Evolutionary conservation across 1,140 invertebrate genomes (phyloP).

Genomic region (Colletes latitarsis): DNA sequence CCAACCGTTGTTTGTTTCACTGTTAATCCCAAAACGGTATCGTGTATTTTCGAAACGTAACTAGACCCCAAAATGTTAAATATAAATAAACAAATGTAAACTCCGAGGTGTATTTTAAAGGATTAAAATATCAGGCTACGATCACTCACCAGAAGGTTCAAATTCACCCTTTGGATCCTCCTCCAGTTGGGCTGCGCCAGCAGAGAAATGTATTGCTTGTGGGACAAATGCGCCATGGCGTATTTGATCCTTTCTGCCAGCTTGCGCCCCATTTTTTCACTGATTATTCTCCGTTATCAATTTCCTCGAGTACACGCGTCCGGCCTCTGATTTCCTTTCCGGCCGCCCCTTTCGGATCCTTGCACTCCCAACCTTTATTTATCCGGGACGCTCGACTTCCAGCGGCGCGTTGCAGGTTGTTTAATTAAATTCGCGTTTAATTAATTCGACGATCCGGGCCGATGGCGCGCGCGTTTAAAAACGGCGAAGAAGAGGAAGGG

Average conservation of each 20-base stretch:
- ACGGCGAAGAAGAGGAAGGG: neutral
- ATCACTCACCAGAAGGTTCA: constrained; percentile 62
- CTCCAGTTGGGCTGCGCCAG: constrained; percentile 73
- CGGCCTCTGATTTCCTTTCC: neutral
- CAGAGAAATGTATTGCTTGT: constrained; percentile 60
- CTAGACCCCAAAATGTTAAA: no score
- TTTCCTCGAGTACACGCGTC: neutral
- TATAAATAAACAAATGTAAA: no score
- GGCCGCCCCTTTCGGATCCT: neutral
- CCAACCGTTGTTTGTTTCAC: no score
- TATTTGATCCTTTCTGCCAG: constrained; percentile 72
- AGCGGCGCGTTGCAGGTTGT: constrained; percentile 18
- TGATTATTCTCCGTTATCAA: neutral
- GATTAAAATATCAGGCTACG: no score
- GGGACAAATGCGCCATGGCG: constrained; percentile 72
- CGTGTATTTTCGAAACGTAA: no score
- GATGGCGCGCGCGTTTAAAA: neutral
- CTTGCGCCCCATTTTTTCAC: constrained; percentile 55
- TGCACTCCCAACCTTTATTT: neutral
- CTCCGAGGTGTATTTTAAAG: no score
- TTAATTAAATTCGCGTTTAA: constrained; percentile 23
- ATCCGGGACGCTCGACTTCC: neutral
- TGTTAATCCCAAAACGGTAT: no score
- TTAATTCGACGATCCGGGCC: constrained; percentile 8
- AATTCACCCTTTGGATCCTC: constrained; percentile 60